Conservation (phyloP, 30 jellyfish, hydroid and myxozoan genomes). For the Hydractinia echinata region DNA sequence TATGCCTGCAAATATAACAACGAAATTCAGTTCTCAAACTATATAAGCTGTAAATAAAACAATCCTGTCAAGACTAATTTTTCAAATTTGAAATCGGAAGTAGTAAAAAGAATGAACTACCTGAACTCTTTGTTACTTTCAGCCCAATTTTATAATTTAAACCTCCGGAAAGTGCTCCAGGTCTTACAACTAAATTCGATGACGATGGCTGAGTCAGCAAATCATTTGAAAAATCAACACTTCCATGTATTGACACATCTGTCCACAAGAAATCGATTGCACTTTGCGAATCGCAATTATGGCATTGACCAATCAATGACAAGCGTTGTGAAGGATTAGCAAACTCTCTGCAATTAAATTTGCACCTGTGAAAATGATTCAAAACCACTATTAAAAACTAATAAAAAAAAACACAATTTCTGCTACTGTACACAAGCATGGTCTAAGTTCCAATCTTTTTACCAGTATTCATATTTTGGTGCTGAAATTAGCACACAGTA, state of each 20-base stretch:
- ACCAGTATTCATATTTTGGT: not conserved
- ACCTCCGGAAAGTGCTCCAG: not conserved
- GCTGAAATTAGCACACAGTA: not conserved
- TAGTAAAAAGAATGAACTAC: not conserved
- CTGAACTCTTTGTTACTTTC: constrained; percentile 29
- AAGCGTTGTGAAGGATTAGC: constrained; percentile 31
- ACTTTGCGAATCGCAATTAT: not conserved
- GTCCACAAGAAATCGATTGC: constrained; percentile 4
- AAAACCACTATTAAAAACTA: no score
- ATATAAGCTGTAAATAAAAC: not conserved
- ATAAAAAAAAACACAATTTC: no score
- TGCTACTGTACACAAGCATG: not conserved
- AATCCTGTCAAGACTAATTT: not conserved
- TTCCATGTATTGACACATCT: not conserved
- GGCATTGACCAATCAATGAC: not conserved
- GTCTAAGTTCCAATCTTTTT: not conserved
- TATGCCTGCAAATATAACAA: not conserved
- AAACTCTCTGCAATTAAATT: constrained; percentile 8
- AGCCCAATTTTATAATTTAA: not conserved
- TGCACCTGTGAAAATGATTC: constrained; percentile 1
- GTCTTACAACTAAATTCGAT: constrained; percentile 19
- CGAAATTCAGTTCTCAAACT: no score
- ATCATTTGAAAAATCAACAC: not conserved
- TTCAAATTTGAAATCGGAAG: no score
- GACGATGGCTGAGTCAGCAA: constrained; percentile 11